Percentiles rank a stretch among this genome's conserved stretches.
phyloP scores from a whole-genome alignment of 1,140 invertebrate genomes.

The Pogonomyrmex californicus region DNA sequence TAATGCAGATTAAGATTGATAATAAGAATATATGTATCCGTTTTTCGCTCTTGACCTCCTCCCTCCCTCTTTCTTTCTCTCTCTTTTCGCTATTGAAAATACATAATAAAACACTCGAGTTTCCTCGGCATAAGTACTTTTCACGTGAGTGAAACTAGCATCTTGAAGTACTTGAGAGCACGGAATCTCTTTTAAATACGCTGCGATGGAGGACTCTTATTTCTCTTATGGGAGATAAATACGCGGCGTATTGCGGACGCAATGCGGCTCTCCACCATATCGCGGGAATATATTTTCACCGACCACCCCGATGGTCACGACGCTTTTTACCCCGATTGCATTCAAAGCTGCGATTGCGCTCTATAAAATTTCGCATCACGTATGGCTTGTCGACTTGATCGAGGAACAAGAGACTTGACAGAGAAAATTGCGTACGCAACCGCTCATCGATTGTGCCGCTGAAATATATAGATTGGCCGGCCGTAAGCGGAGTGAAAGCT shows the following conservation, averaged over 20 bases:
- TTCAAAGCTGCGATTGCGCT: background rate
- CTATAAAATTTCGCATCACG: background rate
- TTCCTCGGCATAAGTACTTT: background rate
- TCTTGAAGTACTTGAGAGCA: background rate
- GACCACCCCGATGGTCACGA: background rate
- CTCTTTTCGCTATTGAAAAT: slow-evolving; percentile 8
- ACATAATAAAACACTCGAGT: background rate
- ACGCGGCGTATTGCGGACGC: background rate
- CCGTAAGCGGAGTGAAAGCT: slow-evolving; percentile 52
- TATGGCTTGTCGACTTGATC: slow-evolving; percentile 3
- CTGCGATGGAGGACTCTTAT: background rate
- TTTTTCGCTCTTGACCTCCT: background rate
- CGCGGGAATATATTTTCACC: slow-evolving; percentile 30
- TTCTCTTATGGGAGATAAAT: background rate
- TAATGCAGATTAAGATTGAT: background rate
- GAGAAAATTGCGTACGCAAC: slow-evolving; percentile 25
- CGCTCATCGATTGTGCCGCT: slow-evolving; percentile 43
- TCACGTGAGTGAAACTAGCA: slow-evolving; percentile 9
- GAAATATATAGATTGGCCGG: slow-evolving; percentile 51
- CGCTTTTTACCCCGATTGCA: slow-evolving; percentile 9
- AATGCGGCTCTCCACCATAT: background rate
- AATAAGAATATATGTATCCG: background rate
- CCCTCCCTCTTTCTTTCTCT: background rate
- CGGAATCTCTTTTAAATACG: slow-evolving; percentile 9
- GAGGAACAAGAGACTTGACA: slow-evolving; percentile 23